Evolutionary conservation across 2,113 vertebrate genomes (phyloP), one percentile per base, ranked within the genome.

Genomic region (Mesembrinibis cayennensis): DNA sequence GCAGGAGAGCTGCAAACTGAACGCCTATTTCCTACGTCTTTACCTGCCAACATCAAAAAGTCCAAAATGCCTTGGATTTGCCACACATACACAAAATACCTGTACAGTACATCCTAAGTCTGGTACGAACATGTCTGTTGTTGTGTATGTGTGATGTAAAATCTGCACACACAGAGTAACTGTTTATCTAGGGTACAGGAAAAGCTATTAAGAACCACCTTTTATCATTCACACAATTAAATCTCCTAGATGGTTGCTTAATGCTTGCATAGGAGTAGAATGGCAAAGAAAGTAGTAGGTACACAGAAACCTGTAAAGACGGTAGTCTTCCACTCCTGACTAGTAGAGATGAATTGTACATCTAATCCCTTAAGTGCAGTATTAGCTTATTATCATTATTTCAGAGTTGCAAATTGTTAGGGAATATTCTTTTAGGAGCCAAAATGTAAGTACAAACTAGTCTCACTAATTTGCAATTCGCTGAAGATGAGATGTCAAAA

Each of bases 31-130:
- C n/a, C 69, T 23, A 17, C 3, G 25, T 14, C 67, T 44, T 71
- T 59, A 29, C 23, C 50, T 19, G 53, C 2, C 73, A 30, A 25
- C 40, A 78, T 4, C 63, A 29, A 5, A 13, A 59, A 61, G 12
- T 14, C 34, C 32, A 21, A 27, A 38, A 10, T 0, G 8, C 53
- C 32, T 25, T 15, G 49, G n/a, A 11, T 22, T 40, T 36, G 53
- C 40, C 44, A n/a, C 15, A 16, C 0, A 0, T 23, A 29, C 53
- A 45, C 7, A 20, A 9, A 17, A 20, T 5, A 26, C 15, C 53
- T 8, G 16, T 18, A 34, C 13, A 26, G 19, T 5, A 23, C 7
- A 40, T 32, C 62, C 52, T 29, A 55, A 67, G 13, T 25, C 25
- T 32, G 25, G 30, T 55, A 62, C 20, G 44, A 53, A 18, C 8